Percentiles rank a stretch among this genome's conserved stretches.
These are phyloP conservation scores for Chromis chromis DNA, from an alignment of 2,797 vertebrate genomes.

Conservation along the genomic window DNA sequence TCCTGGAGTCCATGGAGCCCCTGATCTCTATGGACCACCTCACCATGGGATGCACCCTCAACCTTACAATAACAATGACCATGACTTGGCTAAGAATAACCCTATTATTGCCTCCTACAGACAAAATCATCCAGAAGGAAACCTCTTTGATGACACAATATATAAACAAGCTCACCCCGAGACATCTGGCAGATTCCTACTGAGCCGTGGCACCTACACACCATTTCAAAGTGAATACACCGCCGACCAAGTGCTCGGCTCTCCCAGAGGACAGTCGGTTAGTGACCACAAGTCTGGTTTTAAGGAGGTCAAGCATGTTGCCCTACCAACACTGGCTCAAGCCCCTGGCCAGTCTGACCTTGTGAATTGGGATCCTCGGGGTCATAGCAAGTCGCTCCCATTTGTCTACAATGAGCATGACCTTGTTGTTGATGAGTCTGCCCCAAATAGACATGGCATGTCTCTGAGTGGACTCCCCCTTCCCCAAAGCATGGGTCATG, in stretches of 20 bases:
- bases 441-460: slow-evolving; percentile 59
- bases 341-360: slow-evolving; percentile 46
- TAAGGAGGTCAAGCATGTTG: slow-evolving; percentile 63
- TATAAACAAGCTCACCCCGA: slow-evolving; percentile 13
- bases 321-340: slow-evolving; percentile 25
- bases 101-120: background rate
- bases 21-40: slow-evolving; percentile 32
- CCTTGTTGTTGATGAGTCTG: slow-evolving; percentile 54
- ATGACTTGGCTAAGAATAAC: background rate
- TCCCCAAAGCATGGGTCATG: slow-evolving; percentile 40
- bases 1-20: slow-evolving; percentile 60
- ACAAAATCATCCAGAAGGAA: background rate
- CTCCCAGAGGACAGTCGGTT: slow-evolving; percentile 39
- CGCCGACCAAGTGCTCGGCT: slow-evolving; percentile 11
- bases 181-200: slow-evolving; percentile 13
- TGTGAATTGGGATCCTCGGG: slow-evolving; percentile 46
- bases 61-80: background rate
- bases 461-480: slow-evolving; percentile 23
- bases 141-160: background rate
- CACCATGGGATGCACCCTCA: slow-evolving; percentile 1
- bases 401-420: slow-evolving; percentile 48
- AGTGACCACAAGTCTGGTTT: slow-evolving; percentile 41
- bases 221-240: slow-evolving; percentile 24
- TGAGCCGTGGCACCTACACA: slow-evolving; percentile 1
- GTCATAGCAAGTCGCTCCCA: slow-evolving; percentile 31